Percentiles rank a stretch among this genome's conserved stretches.
Evolutionary conservation across 2,113 vertebrate species (phyloP).

Genomic region (Protobothrops mucrosquamatus): DNA sequence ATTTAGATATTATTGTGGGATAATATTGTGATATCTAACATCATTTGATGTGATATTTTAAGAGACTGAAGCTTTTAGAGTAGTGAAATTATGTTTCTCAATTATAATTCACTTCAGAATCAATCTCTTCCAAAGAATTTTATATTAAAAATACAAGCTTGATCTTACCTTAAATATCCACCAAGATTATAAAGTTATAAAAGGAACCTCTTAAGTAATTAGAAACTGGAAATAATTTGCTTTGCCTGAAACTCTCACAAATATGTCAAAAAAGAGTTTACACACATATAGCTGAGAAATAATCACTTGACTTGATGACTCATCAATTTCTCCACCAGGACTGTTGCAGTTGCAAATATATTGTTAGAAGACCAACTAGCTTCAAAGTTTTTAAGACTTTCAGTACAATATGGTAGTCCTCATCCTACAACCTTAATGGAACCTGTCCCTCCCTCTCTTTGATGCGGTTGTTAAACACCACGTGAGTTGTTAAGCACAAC

Average conservation of each 20-base stretch:
- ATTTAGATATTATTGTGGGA: not conserved
- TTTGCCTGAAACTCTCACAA: conserved; percentile 7
- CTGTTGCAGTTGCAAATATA: conserved; percentile 57
- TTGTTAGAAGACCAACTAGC: conserved; percentile 12
- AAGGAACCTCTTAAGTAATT: conserved; percentile 37
- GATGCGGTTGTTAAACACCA: not conserved
- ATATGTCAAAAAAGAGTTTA: conserved; percentile 44
- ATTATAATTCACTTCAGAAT: conserved; percentile 10
- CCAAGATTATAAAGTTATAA: conserved; percentile 6
- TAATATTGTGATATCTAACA: not conserved
- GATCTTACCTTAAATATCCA: conserved; percentile 48
- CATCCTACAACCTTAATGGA: not conserved
- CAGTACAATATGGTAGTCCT: not conserved
- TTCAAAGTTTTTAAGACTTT: not conserved
- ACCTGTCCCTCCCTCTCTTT: not conserved
- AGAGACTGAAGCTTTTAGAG: not conserved
- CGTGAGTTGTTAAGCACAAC: not conserved
- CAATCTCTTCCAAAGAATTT: not conserved
- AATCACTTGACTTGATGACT: conserved; percentile 69
- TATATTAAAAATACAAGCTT: conserved; percentile 12
- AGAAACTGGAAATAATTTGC: conserved; percentile 18
- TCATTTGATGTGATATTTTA: not conserved
- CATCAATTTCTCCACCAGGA: conserved; percentile 54
- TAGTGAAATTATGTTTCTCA: not conserved
- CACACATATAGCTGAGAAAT: conserved; percentile 43